A percentile compares a stretch with the other conserved stretches of the same genome.
These are phyloP conservation scores for Trinectes maculatus DNA, from an alignment of 2,113 vertebrate genomes.

Conservation along the genomic window DNA sequence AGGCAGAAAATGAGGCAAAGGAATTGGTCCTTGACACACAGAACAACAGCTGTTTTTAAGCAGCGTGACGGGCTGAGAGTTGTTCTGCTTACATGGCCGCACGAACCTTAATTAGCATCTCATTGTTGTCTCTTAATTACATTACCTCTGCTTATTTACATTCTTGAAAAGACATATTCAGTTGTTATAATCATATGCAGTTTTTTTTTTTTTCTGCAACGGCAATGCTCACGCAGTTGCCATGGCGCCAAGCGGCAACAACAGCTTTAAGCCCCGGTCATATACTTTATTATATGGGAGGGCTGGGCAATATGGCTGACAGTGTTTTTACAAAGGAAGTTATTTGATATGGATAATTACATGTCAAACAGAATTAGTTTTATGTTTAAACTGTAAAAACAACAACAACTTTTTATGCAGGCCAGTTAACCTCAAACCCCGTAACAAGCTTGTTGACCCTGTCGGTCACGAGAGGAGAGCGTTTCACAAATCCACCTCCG, in stretches of 20 bases:
- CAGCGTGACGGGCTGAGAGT: conserved; percentile 16
- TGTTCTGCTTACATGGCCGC: neutral
- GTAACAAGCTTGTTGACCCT: conserved; percentile 32
- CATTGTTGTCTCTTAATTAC: conserved; percentile 39
- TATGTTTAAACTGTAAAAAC: neutral
- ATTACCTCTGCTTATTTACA: conserved; percentile 45
- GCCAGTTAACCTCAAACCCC: conserved; percentile 11
- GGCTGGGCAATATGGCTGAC: neutral
- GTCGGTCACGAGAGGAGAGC: conserved; percentile 13
- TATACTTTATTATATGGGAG: neutral
- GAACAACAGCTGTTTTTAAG: conserved; percentile 28
- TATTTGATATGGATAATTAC: no score
- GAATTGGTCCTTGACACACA: conserved; percentile 52
- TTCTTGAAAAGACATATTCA: conserved; percentile 42
- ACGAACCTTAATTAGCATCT: conserved; percentile 20
- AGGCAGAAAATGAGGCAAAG: conserved; percentile 40
- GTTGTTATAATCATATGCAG: conserved; percentile 31
- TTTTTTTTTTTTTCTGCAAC: conserved; percentile 19
- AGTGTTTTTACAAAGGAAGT: no score
- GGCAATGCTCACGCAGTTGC: conserved; percentile 38
- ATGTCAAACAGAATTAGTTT: no score
- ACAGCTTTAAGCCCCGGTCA: conserved; percentile 7
- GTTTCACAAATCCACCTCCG: neutral
- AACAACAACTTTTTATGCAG: conserved; percentile 4
- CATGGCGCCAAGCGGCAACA: conserved; percentile 29